These are phyloP conservation scores for Alloscopus bannaensis DNA, from an alignment of 2,888 invertebrate species.

Conservation along the genomic window DNA sequence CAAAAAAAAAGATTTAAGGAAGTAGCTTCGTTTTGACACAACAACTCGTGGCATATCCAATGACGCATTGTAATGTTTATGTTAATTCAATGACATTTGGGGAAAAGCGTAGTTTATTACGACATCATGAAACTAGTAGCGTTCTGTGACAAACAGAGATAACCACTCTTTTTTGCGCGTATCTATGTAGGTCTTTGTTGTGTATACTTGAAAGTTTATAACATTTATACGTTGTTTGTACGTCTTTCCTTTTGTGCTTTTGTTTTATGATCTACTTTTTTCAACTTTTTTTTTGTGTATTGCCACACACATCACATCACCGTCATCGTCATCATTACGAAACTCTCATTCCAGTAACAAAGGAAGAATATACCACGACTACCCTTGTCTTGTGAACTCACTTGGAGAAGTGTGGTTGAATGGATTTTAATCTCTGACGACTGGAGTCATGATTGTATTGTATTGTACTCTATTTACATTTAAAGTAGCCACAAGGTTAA, in stretches of 20 bases:
- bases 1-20: slow-evolving; percentile 2
- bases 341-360: slow-evolving; percentile 35
- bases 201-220: too few relatives aligned
- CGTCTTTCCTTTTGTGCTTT: background rate
- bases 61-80: slow-evolving; percentile 51
- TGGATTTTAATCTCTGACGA: slow-evolving; percentile 36
- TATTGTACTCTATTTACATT: slow-evolving; percentile 59
- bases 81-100: slow-evolving; percentile 55
- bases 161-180: too few relatives aligned
- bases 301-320: slow-evolving; percentile 27
- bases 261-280: slow-evolving; percentile 6
- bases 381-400: too few relatives aligned
- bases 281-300: slow-evolving; percentile 31
- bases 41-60: slow-evolving; percentile 14
- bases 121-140: slow-evolving; percentile 17
- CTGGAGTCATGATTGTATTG: too few relatives aligned
- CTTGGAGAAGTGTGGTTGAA: too few relatives aligned
- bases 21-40: background rate
- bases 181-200: too few relatives aligned
- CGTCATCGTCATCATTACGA: slow-evolving; percentile 50
- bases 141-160: too few relatives aligned
- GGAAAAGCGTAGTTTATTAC: slow-evolving; percentile 52
- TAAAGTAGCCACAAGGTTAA: slow-evolving; percentile 61
- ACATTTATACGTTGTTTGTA: too few relatives aligned
- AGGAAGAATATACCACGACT: background rate